Evolutionary conservation across 2,113 vertebrate species (phyloP), one percentile per base, ranked within the genome.

Genomic region (Vulpes ferrilata): DNA sequence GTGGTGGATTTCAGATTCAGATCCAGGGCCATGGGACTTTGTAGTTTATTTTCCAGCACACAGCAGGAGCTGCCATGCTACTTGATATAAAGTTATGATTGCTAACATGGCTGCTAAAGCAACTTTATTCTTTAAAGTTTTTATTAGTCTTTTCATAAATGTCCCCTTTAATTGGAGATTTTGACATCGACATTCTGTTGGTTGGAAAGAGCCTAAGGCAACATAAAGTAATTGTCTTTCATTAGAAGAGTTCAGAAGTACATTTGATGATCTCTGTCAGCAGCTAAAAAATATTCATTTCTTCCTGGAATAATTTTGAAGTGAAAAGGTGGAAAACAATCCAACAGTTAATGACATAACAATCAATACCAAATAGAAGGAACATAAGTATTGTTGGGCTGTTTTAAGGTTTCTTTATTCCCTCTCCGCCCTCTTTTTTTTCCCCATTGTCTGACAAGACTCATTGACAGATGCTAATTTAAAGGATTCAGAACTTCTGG

Each of bases 91-190:
- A 62, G 67, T 57, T 71, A 53, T 59, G 73, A n/a, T 51, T n/a
- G 48, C 76, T 43, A 17, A 20, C 22, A 5, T 16, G 4, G 12
- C 60, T 25, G 69, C 86, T 43, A 60, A 69, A 20, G 22, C 73
- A 78, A 65, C 38, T 55, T 73, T 51, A 38, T 69, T 93, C 69
- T 92, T 96, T 38, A 4, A 89, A 95, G 81, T 79, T 92, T 96
- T 80, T 82, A 60, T 88, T 73, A 82, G 38, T 82, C 35, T 88
- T 88, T 73, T n/a, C 59, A 83, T 82, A 95, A 93, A 55, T 92
- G 35, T 96, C 73, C 85, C 79, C 96, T 96, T 98, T 97, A 97
- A 97, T 96, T 97, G 97, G 95, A 97, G 91, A 91, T 93, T 95
- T 89, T 96, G 95, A 98, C 93, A 97, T 43, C 11, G 53, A 90